A percentile compares a stretch with the other conserved stretches of the same genome.
Conservation (phyloP, 2,888 invertebrate genomes). For the Pollenia griseotomentosa region DNA sequence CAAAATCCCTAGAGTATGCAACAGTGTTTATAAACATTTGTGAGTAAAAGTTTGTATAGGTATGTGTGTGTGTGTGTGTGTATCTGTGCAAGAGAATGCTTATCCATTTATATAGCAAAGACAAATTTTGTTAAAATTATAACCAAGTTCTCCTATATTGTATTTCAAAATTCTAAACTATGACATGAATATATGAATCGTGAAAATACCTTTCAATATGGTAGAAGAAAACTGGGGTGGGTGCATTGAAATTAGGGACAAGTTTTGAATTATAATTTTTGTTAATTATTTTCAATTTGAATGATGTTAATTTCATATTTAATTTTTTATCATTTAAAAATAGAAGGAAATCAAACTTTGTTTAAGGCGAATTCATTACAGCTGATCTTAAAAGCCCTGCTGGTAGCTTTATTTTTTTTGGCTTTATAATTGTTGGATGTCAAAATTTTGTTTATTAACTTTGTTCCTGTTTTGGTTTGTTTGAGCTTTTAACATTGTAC, state of each 20-base stretch:
- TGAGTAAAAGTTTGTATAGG: constrained; percentile 42
- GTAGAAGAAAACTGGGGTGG: not conserved
- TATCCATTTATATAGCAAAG: constrained; percentile 60
- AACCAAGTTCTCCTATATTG: constrained; percentile 58
- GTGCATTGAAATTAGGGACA: not conserved
- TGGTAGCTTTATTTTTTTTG: too few species aligned
- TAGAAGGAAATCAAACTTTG: too few species aligned
- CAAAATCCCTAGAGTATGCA: constrained; percentile 27
- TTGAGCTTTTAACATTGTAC: too few species aligned
- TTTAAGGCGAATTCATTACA: too few species aligned
- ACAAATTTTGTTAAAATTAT: constrained; percentile 64
- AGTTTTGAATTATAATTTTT: not conserved
- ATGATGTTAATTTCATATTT: too few species aligned
- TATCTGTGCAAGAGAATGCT: constrained; percentile 30
- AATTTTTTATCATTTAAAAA: too few species aligned
- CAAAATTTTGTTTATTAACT: too few species aligned
- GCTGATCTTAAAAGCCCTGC: too few species aligned
- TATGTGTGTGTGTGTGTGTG: constrained; percentile 65
- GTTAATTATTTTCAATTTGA: too few species aligned
- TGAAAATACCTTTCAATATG: not conserved
- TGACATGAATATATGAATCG: constrained; percentile 50
- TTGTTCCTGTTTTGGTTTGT: too few species aligned
- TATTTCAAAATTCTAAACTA: constrained; percentile 53
- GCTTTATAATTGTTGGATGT: too few species aligned
- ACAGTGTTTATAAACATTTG: constrained; percentile 56